Evolutionary conservation across 2,113 vertebrate genomes (phyloP), one percentile per base, ranked within the genome.

Genomic region (Seriola quinqueradiata): DNA sequence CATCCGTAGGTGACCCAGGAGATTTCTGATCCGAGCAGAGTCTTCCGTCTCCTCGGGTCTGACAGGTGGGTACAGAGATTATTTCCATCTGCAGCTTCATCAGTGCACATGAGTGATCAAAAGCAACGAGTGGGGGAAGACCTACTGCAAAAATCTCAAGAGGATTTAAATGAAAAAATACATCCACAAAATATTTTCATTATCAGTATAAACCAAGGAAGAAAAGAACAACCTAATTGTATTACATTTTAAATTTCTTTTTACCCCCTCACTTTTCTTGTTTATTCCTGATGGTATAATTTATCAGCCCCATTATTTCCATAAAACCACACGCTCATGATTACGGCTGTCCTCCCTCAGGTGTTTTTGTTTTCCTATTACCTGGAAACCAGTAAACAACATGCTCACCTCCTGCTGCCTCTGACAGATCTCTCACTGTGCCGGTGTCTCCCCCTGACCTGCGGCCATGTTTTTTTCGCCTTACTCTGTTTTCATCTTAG

Each of bases 1-100:
- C 54, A 2, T 75, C 60, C 75, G 3, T 54, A 99, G 98, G 98
- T 99, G 80, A 99, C 98, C 85, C 98, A 99, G 89, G 98, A 99
- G 94, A 99, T 99, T 92, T 99, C 95, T 2, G 98, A 99, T 90
- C 97, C 97, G 70, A 99, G 97, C 87, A 94, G 98, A 90, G 98
- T 99, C 36, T 99, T 99, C 92, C 97, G 95, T 84, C 95, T 99
- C 77, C 87, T 99, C 71, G 98, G 98, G 77, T 99, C 98, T 70
- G 98, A 99, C 96, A 98, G 98, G 98, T 99, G 94, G 81, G 87
- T 82, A 12, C 76, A n/a, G 12, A 66, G n/a, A 60, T 0, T 0
- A 1, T 70, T 81, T 55, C n/a, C 23, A 11, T 73, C 48, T 61
- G 70, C 14, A 38, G 9, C 52, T 7, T 2, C 28, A 0, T 72